phyloP scores from a whole-genome alignment of 2,888 invertebrate genomes.

The Cantharis lateralis region DNA sequence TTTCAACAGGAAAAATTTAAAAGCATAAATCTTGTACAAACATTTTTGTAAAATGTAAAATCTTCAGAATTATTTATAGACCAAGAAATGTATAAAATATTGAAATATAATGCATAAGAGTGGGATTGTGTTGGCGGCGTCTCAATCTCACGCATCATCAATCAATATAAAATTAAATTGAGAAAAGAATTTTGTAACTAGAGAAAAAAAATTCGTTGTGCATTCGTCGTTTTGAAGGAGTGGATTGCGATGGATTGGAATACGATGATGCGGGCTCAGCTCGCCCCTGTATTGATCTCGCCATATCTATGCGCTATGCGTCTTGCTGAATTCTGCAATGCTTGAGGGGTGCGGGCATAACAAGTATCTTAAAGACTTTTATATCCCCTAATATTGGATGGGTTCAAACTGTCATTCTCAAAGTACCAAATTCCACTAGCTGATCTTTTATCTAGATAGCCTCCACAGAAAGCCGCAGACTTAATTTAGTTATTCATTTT shows the following conservation, averaged over 20 bases:
- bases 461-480: conserved; percentile 33
- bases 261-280: conserved; percentile 47
- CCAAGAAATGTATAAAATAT: conserved; percentile 14
- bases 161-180: conserved; percentile 28
- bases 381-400: conserved; percentile 49
- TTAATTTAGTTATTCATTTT: conserved; percentile 28
- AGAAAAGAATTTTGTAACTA: conserved; percentile 23
- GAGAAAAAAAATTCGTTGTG: conserved; percentile 42
- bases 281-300: conserved; percentile 48
- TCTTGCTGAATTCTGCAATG: conserved; percentile 47
- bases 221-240: conserved; percentile 41
- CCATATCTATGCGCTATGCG: conserved; percentile 51
- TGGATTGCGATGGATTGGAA: conserved; percentile 45
- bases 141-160: conserved; percentile 23
- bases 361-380: conserved; percentile 49
- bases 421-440: conserved; percentile 42
- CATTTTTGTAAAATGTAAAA: conserved; percentile 13
- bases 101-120: conserved; percentile 19
- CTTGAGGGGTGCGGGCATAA: conserved; percentile 37
- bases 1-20: neutral
- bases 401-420: conserved; percentile 47
- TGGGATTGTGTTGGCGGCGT: conserved; percentile 12
- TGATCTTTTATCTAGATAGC: conserved; percentile 46
- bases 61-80: conserved; percentile 16
- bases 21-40: conserved; percentile 7